Evolutionary conservation across 2,888 invertebrate species (phyloP).

Genomic region (Lamellibrachia columna): DNA sequence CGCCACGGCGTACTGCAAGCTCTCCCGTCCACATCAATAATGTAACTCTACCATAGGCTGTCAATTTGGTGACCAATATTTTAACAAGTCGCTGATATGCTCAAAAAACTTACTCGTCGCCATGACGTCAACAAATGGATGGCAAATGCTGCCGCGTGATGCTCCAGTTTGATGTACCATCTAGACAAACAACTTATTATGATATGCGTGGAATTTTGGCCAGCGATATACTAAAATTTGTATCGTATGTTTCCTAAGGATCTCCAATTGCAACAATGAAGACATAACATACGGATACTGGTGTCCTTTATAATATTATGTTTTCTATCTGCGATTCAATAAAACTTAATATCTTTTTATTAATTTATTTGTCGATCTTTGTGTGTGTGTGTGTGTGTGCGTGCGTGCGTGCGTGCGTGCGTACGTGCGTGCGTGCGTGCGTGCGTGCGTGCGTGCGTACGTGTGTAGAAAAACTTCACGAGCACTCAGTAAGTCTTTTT

Average conservation of each 20-base stretch:
- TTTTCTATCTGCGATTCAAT: background rate
- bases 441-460: no score
- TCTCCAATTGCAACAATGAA: background rate
- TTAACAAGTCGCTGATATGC: background rate
- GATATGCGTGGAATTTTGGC: no score
- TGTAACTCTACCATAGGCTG: background rate
- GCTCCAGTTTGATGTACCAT: no score
- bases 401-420: no score
- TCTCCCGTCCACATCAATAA: background rate
- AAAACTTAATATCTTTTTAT: background rate
- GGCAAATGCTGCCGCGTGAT: background rate
- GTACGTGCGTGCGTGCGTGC: no score
- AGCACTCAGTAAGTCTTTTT: background rate
- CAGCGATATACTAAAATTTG: background rate
- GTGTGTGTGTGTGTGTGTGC: no score
- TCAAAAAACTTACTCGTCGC: background rate
- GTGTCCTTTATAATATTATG: background rate
- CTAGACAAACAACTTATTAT: no score
- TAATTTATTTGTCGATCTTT: background rate
- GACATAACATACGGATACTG: background rate
- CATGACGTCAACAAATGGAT: background rate
- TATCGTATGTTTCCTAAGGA: background rate
- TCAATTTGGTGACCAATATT: background rate
- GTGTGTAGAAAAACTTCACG: background rate
- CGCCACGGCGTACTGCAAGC: background rate